Evolutionary conservation across 1,140 invertebrate genomes (phyloP).

Genomic region (Lanistes nyassanus): DNA sequence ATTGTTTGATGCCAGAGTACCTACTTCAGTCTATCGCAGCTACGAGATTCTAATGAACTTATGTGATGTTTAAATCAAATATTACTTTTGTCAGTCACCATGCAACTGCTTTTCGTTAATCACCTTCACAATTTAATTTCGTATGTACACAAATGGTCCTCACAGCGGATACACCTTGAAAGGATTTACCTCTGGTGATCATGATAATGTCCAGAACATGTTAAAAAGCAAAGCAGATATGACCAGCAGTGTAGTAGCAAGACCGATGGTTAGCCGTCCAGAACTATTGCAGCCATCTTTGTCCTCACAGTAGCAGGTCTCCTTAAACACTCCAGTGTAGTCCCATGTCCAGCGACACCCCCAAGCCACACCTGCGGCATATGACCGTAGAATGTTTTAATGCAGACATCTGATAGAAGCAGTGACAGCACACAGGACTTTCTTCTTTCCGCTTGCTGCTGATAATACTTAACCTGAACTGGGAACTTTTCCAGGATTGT

Average conservation of each 20-base stretch:
- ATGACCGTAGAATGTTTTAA: neutral
- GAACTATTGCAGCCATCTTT: conserved; percentile 62
- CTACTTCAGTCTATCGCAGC: too few relatives aligned
- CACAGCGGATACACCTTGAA: neutral
- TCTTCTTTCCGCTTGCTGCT: too few relatives aligned
- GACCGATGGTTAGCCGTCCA: conserved; percentile 21
- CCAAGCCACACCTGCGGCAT: conserved; percentile 62
- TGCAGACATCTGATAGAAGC: neutral
- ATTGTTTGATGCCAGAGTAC: too few relatives aligned
- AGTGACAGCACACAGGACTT: too few relatives aligned
- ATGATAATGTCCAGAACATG: neutral
- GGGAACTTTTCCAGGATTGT: too few relatives aligned
- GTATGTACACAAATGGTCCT: neutral
- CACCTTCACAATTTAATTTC: neutral
- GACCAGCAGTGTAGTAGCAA: conserved; percentile 5
- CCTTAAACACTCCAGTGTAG: conserved; percentile 64
- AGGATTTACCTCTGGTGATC: neutral
- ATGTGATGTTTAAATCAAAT: too few relatives aligned
- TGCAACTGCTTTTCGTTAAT: neutral
- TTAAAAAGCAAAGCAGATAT: conserved; percentile 3
- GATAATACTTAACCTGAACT: too few relatives aligned
- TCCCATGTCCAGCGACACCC: conserved; percentile 65
- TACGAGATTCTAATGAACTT: too few relatives aligned
- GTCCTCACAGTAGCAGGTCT: conserved; percentile 66
- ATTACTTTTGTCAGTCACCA: too few relatives aligned